Conservation (phyloP, 2,888 invertebrate species). For the Drosophila borealis region DNA sequence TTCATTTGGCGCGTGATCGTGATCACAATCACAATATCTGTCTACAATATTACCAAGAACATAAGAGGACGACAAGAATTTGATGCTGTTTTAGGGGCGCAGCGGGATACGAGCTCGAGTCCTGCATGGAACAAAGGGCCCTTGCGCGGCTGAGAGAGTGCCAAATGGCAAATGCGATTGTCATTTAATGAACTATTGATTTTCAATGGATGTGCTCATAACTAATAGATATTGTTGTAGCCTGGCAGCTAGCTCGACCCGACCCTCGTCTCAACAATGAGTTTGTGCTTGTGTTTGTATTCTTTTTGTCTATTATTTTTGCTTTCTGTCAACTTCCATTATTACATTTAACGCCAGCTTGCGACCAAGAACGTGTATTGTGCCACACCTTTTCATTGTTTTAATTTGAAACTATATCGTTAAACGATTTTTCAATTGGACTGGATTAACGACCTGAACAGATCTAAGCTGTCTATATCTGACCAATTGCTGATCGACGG, state of each 20-base stretch:
- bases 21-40: too few species aligned
- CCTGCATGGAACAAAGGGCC: constrained; percentile 28
- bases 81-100: constrained; percentile 10
- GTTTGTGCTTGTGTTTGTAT: neutral
- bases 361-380: neutral
- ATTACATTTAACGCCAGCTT: constrained; percentile 26
- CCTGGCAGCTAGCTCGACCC: constrained; percentile 12
- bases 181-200: constrained; percentile 65
- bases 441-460: too few species aligned
- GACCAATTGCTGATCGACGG: too few species aligned
- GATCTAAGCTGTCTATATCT: too few species aligned
- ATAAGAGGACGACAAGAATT: constrained; percentile 2
- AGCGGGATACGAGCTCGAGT: constrained; percentile 29
- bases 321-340: constrained; percentile 21
- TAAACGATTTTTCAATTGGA: neutral
- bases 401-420: neutral
- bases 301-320: constrained; percentile 8
- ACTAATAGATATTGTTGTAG: constrained; percentile 23
- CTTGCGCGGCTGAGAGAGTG: constrained; percentile 34
- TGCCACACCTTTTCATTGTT: constrained; percentile 17
- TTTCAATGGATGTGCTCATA: constrained; percentile 27
- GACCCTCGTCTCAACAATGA: constrained; percentile 38
- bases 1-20: too few species aligned
- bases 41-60: neutral
- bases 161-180: constrained; percentile 52